phyloP scores from a whole-genome alignment of 2,888 invertebrate species.

The Germaria angustata region DNA sequence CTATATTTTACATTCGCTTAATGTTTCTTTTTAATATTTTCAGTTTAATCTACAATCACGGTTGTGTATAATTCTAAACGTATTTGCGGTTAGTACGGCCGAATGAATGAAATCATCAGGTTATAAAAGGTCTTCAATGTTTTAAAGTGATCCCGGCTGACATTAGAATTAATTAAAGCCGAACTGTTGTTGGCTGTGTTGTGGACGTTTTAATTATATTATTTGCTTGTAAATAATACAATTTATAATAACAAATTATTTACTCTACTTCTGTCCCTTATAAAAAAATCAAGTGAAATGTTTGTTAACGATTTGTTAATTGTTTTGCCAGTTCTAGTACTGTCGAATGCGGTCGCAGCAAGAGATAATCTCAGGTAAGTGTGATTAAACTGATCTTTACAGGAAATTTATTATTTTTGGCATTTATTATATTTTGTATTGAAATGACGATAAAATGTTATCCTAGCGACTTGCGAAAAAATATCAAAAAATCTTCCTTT shows the following conservation, averaged over 20 bases:
- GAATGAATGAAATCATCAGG: slow-evolving; percentile 38
- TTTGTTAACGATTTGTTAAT: slow-evolving; percentile 32
- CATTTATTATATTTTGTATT: too few relatives aligned
- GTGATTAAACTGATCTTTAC: background rate
- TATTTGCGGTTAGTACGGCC: background rate
- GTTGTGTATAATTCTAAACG: background rate
- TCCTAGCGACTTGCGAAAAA: too few relatives aligned
- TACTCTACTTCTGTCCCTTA: background rate
- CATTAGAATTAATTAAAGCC: slow-evolving; percentile 27
- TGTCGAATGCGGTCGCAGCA: background rate
- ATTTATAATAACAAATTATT: too few relatives aligned
- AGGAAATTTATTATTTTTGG: too few relatives aligned
- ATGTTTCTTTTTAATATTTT: slow-evolving; percentile 15
- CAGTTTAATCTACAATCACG: slow-evolving; percentile 32
- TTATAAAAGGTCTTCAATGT: slow-evolving; percentile 24
- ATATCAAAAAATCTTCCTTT: too few relatives aligned
- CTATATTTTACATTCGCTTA: background rate
- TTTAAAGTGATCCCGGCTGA: slow-evolving; percentile 24
- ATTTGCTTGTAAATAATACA: background rate
- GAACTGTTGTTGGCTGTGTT: background rate
- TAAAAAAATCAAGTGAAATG: slow-evolving; percentile 17
- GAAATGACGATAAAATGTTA: too few relatives aligned
- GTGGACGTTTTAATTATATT: background rate
- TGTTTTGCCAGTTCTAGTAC: slow-evolving; percentile 2
- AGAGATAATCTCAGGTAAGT: slow-evolving; percentile 28